Evolutionary conservation across 2,113 vertebrate genomes (phyloP), one percentile per base, ranked within the genome.

Genomic region (Chiloscyllium plagiosum): DNA sequence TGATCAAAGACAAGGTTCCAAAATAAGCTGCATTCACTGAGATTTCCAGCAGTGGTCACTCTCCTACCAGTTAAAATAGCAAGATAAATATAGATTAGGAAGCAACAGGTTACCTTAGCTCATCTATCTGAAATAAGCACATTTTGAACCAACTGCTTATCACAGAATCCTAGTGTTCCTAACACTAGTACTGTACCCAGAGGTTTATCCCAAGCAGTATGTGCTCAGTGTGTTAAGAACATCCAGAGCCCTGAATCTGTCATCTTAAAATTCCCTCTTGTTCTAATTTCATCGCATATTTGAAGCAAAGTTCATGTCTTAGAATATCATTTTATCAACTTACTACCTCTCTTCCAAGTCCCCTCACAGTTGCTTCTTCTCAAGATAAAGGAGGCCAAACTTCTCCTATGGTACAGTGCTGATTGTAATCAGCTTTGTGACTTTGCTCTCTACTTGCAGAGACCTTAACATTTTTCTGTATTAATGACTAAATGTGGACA

Each of bases 1-100:
- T 98, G 96, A 47, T 95, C 68, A 95, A 95, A 93, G 89, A 95
- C 94, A 95, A 95, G 69, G 69, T 72, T 17, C 68, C 94, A 95
- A 95, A 72, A 69, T 93, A 93, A 93, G 68, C 66, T 95, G 68
- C 69, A 29, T 95, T 47, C 22, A 95, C 29, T 33, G 87, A 94
- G 37, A 70, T 69, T 90, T 90, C 61, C n/a, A 65, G 61, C 7
- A 3, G n/a, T 93, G 33, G 37, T 68, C n/a, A 66, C n/a, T 93
- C 89, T 10, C 6, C 89, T 66, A 37, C 89, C 4, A 37, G 89
- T 61, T 93, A 93, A 93, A 68, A 93, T 93, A 37, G 61, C 61
- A 93, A 93, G 13, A 92, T 4, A 92, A 61, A 17, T 29, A 65
- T 29, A 33, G 29, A 92, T 92, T 65, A 61, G 26, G 33, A 19